phyloP scores from a whole-genome alignment of 2,888 invertebrate genomes.

The Chironomus riparius region DNA sequence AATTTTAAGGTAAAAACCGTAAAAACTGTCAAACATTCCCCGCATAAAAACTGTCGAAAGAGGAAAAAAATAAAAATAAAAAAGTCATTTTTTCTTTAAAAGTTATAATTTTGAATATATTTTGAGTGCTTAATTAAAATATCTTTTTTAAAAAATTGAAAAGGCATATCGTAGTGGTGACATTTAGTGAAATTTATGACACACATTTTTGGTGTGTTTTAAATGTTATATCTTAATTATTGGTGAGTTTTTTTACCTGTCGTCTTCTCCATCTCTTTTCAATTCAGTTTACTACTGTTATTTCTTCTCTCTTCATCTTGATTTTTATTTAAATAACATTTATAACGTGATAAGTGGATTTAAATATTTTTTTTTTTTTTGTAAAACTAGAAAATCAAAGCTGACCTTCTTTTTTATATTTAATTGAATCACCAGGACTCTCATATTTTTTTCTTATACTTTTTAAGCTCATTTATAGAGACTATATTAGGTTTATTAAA shows the following conservation, averaged over 20 bases:
- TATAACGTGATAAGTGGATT: constrained; percentile 3
- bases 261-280: neutral
- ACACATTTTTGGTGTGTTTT: constrained; percentile 22
- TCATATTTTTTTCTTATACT: neutral
- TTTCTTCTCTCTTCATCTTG: neutral
- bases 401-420: neutral
- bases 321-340: neutral
- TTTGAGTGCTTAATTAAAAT: constrained; percentile 18
- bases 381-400: neutral
- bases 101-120: neutral
- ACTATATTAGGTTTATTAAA: neutral
- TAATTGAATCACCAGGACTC: constrained; percentile 9
- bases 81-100: neutral
- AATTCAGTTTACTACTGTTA: neutral
- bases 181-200: constrained; percentile 25
- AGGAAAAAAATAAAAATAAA: neutral
- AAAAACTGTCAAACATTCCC: neutral
- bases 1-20: neutral
- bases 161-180: neutral
- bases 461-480: neutral
- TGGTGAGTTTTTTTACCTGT: constrained; percentile 15
- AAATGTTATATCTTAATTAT: constrained; percentile 19
- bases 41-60: neutral
- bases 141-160: neutral
- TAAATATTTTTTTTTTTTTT: no score